Evolutionary conservation across 2,888 invertebrate species (phyloP).

Genomic region (Tetragnatha montana): DNA sequence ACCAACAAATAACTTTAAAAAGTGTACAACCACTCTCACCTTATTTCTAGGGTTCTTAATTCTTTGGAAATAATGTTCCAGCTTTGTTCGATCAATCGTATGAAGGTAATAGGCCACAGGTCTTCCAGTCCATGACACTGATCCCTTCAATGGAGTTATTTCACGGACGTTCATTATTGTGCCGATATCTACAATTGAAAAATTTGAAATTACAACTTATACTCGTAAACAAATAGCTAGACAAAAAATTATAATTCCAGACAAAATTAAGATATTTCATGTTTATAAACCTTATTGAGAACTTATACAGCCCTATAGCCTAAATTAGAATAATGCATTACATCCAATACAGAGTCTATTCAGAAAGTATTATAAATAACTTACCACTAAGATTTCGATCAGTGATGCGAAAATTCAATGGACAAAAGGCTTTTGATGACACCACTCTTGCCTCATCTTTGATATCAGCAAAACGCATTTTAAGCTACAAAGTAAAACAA

Average conservation of each 20-base stretch:
- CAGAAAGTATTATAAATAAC: constrained; percentile 60
- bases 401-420: constrained; percentile 98
- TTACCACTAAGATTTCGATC: constrained; percentile 95
- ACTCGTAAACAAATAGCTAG: not conserved
- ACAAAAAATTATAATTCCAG: not conserved
- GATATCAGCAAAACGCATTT: constrained; percentile 96
- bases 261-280: not conserved
- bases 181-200: constrained; percentile 86
- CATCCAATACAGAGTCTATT: not conserved
- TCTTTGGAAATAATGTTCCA: constrained; percentile 95
- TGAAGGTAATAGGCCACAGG: constrained; percentile 99
- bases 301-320: not conserved
- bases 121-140: constrained; percentile 99
- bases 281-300: not conserved
- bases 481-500: constrained; percentile 81
- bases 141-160: constrained; percentile 92
- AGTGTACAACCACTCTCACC: constrained; percentile 73
- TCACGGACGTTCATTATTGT: constrained; percentile 99
- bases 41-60: constrained; percentile 88
- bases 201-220: not conserved
- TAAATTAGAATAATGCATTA: not conserved
- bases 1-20: not conserved
- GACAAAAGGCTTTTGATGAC: constrained; percentile 98
- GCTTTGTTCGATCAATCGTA: constrained; percentile 95
- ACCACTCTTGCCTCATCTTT: constrained; percentile 97